phyloP scores from a whole-genome alignment of 2,888 invertebrate species.

The Hypsopygia costalis region DNA sequence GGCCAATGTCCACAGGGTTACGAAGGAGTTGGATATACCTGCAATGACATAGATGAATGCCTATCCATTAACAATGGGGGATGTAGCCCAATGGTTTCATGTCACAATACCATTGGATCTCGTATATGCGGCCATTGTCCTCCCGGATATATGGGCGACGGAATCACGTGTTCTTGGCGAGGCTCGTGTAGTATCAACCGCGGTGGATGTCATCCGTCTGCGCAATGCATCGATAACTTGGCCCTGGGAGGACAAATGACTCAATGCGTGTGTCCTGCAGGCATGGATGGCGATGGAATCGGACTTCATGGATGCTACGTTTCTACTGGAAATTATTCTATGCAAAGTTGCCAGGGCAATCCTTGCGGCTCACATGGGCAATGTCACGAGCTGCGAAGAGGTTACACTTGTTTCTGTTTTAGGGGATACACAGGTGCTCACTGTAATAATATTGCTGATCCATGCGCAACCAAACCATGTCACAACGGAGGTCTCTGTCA shows the following conservation, averaged over 20 bases:
- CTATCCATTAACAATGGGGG: slow-evolving; percentile 91
- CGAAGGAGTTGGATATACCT: slow-evolving; percentile 92
- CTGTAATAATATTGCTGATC: slow-evolving; percentile 62
- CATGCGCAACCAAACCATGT: slow-evolving; percentile 88
- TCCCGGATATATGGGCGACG: slow-evolving; percentile 92
- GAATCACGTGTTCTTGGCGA: slow-evolving; percentile 85
- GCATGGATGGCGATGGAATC: slow-evolving; percentile 89
- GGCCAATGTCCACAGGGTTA: slow-evolving; percentile 93
- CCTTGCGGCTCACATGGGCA: slow-evolving; percentile 81
- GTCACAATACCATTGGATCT: slow-evolving; percentile 94
- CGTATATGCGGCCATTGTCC: slow-evolving; percentile 94
- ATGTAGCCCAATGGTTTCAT: slow-evolving; percentile 92
- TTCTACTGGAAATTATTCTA: slow-evolving; percentile 36
- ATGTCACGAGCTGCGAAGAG: slow-evolving; percentile 69
- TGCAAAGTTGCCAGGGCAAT: slow-evolving; percentile 55
- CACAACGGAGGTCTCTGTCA: slow-evolving; percentile 89
- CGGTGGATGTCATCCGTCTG: slow-evolving; percentile 92
- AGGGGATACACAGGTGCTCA: slow-evolving; percentile 81
- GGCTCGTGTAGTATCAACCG: slow-evolving; percentile 87
- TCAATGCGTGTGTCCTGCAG: slow-evolving; percentile 88
- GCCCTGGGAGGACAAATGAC: slow-evolving; percentile 81
- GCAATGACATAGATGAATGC: slow-evolving; percentile 95
- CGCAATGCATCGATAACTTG: slow-evolving; percentile 87
- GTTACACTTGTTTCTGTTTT: slow-evolving; percentile 81
- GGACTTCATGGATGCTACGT: slow-evolving; percentile 88